These are phyloP conservation scores for Lipotes vexillifer DNA, from an alignment of 2,113 vertebrate genomes.

Conservation along the genomic window DNA sequence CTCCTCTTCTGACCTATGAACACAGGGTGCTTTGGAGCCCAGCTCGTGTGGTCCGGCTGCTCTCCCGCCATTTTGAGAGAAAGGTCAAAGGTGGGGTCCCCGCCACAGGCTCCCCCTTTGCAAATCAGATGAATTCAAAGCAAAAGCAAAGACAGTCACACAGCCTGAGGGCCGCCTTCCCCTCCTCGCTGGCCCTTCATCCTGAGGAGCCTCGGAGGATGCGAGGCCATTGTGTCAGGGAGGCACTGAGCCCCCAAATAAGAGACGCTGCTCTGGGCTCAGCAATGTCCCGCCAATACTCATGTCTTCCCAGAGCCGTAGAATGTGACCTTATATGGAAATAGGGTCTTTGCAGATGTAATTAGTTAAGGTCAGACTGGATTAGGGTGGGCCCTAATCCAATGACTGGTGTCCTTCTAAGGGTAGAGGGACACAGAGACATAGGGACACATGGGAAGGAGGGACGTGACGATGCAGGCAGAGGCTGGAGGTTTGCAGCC, in stretches of 20 bases:
- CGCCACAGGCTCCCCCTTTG: fast-evolving
- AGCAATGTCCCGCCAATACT: fast-evolving
- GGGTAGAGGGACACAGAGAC: background rate
- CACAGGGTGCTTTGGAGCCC: background rate
- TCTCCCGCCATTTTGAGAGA: background rate
- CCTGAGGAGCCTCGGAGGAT: fast-evolving
- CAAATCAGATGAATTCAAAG: background rate
- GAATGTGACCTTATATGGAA: background rate
- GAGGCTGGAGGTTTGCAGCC: too few relatives aligned
- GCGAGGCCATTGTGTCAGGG: too few relatives aligned
- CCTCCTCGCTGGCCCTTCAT: background rate
- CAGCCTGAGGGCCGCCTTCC: background rate
- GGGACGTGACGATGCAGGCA: fast-evolving
- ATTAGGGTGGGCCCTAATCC: background rate
- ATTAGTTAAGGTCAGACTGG: background rate
- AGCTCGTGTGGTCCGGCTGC: fast-evolving
- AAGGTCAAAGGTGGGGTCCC: background rate
- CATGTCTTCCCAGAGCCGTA: background rate
- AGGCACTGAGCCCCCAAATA: background rate
- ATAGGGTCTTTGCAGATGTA: background rate
- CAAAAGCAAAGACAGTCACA: background rate
- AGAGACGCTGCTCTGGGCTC: background rate
- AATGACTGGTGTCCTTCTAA: background rate
- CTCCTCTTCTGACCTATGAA: background rate
- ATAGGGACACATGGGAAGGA: background rate